Base-by-base conservation (phyloP, 1,140 invertebrate species). In the Penaeus japonicus region DNA sequence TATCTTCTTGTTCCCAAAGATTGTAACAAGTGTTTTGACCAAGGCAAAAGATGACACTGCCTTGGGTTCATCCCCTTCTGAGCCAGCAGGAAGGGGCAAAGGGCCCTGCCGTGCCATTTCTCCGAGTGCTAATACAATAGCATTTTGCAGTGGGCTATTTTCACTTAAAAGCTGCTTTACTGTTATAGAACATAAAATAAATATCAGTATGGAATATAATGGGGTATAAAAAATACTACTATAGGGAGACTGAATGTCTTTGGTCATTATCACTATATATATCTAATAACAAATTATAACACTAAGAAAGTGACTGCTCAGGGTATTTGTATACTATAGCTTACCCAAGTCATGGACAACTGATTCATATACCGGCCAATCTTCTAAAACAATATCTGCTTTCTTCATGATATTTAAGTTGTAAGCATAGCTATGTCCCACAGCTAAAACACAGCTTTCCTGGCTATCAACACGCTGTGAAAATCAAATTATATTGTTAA, bases 401-500 rank as follows among this genome's bases (percentile, higher is more conserved):
- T 86, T 91, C 91, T 93, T 94, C 83, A 93, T 91, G 84, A 93
- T 91, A 30, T 92, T 92, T 24, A 96, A 93, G 92, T 94, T 94
- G 80, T 94, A 93, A 87, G 96, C 95, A 89, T 96, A 94, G 90
- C 95, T 93, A 91, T 95, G 94, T 18, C 95, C 95, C 54, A 96
- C 92, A 3, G 95, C 95, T 30, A 95, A 92, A 32, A 97, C 91
- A 59, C 94, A 94, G 0, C 96, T 96, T 91, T 96, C 96, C 91
- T 96, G 96, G 3, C 93, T 92, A 92, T 97, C 96, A 57, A 96
- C 92, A 91, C 92, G 92, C 92, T 93, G 85, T 79, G 18, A 62
- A 79, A 79, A 77, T 24, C 15, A 27, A 47, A 22, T 0, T 84
- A 5, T 84, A n/a, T 54, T 62, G 35, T 2, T 5, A 59, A 77